Evolutionary conservation across 2,888 invertebrate genomes (phyloP).

Genomic region (Caenorhabditis japonica): DNA sequence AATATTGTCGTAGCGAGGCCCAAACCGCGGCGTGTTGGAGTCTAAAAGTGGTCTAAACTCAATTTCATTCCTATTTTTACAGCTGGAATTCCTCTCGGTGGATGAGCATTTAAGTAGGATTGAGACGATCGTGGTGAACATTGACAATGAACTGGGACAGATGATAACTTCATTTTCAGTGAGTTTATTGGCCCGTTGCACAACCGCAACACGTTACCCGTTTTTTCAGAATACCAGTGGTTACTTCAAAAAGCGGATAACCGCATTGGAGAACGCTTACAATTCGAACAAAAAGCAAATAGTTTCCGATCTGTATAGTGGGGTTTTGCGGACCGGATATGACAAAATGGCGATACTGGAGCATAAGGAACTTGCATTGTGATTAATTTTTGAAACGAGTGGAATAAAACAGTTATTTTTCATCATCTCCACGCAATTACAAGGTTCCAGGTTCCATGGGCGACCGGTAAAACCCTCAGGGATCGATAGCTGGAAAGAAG

Average conservation of each 20-base stretch:
- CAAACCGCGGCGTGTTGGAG: too few relatives aligned
- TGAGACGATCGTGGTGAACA: constrained; percentile 15
- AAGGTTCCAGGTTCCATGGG: too few relatives aligned
- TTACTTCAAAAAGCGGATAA: constrained; percentile 54
- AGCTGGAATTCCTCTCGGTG: constrained; percentile 42
- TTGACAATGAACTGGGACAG: constrained; percentile 44
- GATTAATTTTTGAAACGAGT: too few relatives aligned
- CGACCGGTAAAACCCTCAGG: too few relatives aligned
- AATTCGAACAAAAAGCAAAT: constrained; percentile 50
- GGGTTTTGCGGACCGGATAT: constrained; percentile 21
- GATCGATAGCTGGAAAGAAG: too few relatives aligned
- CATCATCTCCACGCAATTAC: too few relatives aligned
- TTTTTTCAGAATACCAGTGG: constrained; percentile 43
- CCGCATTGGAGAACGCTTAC: constrained; percentile 51
- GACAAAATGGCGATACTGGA: constrained; percentile 1
- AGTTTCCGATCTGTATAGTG: constrained; percentile 29
- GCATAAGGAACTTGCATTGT: too few relatives aligned
- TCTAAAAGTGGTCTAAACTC: too few relatives aligned
- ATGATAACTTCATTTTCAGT: constrained; percentile 56
- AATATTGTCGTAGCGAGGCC: too few relatives aligned
- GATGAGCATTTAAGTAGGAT: constrained; percentile 49
- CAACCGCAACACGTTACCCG: too few relatives aligned
- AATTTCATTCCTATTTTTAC: too few relatives aligned
- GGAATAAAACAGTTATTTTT: too few relatives aligned
- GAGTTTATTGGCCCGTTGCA: neutral